Evolutionary conservation across 2,888 invertebrate species (phyloP), one percentile per base, ranked within the genome.

Genomic region (Himalopsyche japonica): DNA sequence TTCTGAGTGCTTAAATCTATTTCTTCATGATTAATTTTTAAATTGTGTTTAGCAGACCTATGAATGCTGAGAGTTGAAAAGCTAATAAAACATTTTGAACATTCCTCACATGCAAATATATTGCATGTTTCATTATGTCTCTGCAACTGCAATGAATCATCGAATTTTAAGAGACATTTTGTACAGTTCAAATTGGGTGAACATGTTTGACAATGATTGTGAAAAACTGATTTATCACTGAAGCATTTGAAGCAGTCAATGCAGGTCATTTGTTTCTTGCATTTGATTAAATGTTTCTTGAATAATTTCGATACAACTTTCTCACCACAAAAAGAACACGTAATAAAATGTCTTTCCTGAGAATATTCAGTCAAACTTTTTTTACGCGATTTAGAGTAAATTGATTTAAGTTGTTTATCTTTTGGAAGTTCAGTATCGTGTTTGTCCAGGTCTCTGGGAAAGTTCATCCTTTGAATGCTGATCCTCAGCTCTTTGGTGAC

Each of bases 31-130:
- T 5, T 20, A 57, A 10, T 57, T 57, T 57, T 57, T 57, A 20
- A n/a, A 20, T 57, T 20, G 24, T 57, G 57, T 24, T 57, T 57
- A 20, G 57, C 8, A n/a, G 24, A 20, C 10, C 24, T 57, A 20
- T 57, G 57, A 57, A 15, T 57, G 7, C 10, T 15, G 57, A 57
- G 57, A 0, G 57, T 57, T 57, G 57, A 20, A 57, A 24, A 24
- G 15, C 57, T 57, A 7, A 57, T 24, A 82, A 79, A 78, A 7
- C 20, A 30, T 64, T 64, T 34, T 37, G 79, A 57, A 79, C 82
- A 82, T n/a, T 27, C 12, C 30, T 82, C 79, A 64, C 82, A 82
- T 18, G 43, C 49, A 79, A 82, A 82, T 37, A 37, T n/a, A 20
- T 57, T 24, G 7, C 57, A 57, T n/a, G 3, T 20, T n/a, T 57